A percentile compares a stretch with the other conserved stretches of the same genome.
Evolutionary conservation across 1,140 invertebrate species (phyloP).

Genomic region (Zaprionus ghesquierei): DNA sequence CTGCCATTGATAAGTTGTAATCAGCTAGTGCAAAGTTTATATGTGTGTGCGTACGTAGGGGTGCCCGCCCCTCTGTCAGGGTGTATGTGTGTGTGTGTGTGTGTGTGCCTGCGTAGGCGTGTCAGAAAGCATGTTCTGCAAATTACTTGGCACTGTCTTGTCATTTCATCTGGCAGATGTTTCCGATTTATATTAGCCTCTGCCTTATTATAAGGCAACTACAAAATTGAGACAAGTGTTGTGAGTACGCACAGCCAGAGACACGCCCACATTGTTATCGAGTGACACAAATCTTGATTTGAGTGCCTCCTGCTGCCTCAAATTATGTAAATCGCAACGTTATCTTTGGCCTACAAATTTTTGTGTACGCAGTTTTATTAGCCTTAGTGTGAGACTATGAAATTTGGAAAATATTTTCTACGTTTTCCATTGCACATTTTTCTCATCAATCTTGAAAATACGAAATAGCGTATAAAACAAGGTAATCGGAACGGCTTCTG

Average conservation of each 20-base stretch:
- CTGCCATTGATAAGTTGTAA: conserved; percentile 22
- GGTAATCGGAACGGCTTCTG: no score
- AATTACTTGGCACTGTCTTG: conserved; percentile 44
- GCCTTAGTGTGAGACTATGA: not conserved
- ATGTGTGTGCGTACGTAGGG: not conserved
- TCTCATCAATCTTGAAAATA: not conserved
- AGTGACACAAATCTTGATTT: conserved; percentile 58
- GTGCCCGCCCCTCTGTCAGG: no score
- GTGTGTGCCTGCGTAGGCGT: conserved; percentile 7
- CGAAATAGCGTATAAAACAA: not conserved
- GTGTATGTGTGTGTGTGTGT: not conserved
- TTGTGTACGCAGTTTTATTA: not conserved
- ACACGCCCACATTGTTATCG: conserved; percentile 45
- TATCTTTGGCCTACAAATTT: not conserved
- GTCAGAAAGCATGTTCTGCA: conserved; percentile 25
- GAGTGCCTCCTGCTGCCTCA: not conserved
- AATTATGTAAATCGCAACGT: conserved; percentile 30
- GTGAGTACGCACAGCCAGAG: not conserved
- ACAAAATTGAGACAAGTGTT: conserved; percentile 2
- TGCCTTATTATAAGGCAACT: conserved; percentile 29
- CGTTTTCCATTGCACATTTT: not conserved
- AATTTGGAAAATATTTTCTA: not conserved
- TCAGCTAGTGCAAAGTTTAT: conserved; percentile 18
- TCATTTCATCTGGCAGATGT: conserved; percentile 36
- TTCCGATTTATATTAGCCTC: conserved; percentile 49